Base-by-base conservation (phyloP, 2,888 invertebrate genomes). In the Apodemia hepburni region DNA sequence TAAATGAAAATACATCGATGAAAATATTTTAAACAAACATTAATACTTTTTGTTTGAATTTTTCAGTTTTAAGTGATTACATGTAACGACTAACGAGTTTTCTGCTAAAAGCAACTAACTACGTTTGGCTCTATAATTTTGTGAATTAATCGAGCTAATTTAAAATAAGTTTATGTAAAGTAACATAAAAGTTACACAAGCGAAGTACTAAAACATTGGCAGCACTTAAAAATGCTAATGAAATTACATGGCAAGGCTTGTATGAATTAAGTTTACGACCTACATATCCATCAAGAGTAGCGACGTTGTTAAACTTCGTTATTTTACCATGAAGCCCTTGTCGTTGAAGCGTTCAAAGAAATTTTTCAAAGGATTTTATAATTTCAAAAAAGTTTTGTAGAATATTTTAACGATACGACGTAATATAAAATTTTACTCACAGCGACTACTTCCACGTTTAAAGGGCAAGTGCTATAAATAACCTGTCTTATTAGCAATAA, bases 191-290 rank as follows among this genome's bases (percentile, higher is more conserved):
- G 51, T 51, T 22, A 22, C 22, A 51, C 51, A 51, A 22, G 18
- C 47, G 17, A 47, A 47, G 47, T 51, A 51, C 51, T 22, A 51
- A 22, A 51, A 51, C 22, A 49, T 49, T 49, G 49, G 18, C 18
- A 22, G 22, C 51, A 22, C 51, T 51, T 51, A 51, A 51, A 51
- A 51, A 18, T 47, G 45, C 11, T 22, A 51, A 51, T 22, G 12
- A 22, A 51, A 51, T 51, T 51, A 51, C 51, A 11, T n/a, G 49
- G 51, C 22, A 51, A 47, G 45, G 45, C 45, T 17, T 17, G 45
- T 47, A 47, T 47, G 45, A 47, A 47, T 47, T 47, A 47, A 47
- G 45, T 47, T 47, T 47, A 47, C 17, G 45, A 47, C 45, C 17
- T 8, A 47, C 45, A 47, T 47, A 47, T 47, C 45, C 45, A 47